Evolutionary conservation across 2,797 vertebrate genomes (phyloP).

Genomic region (Discoglossus pictus): DNA sequence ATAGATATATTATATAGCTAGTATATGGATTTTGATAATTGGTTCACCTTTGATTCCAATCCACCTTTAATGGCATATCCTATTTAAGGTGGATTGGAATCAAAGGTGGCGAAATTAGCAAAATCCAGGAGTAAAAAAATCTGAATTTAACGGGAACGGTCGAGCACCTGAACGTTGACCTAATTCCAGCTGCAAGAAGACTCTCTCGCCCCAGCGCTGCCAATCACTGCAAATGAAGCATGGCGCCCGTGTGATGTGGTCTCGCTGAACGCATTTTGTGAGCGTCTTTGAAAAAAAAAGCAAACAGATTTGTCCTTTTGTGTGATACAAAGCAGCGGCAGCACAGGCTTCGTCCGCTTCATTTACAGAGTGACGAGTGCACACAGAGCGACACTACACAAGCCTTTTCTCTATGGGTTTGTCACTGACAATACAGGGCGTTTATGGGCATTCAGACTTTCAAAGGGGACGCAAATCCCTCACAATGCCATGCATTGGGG

Average conservation of each 20-base stretch:
- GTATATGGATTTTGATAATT: too few species aligned
- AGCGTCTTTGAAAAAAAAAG: constrained; percentile 9
- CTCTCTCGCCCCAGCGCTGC: constrained; percentile 3
- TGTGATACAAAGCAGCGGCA: constrained; percentile 5
- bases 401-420: background rate
- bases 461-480: background rate
- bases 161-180: background rate
- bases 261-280: constrained; percentile 1
- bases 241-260: constrained; percentile 16
- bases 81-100: too few species aligned
- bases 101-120: too few species aligned
- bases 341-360: constrained; percentile 5
- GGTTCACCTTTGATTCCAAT: too few species aligned
- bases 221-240: constrained; percentile 23
- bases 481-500: too few species aligned
- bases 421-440: background rate
- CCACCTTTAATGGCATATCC: too few species aligned
- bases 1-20: too few species aligned
- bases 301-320: constrained; percentile 12
- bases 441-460: background rate
- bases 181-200: background rate
- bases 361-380: constrained; percentile 28
- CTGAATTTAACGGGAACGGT: too few species aligned
- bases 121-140: too few species aligned
- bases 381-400: background rate